These are phyloP conservation scores for Ellobius talpinus DNA, from an alignment of 2,113 vertebrate species.

Conservation along the genomic window DNA sequence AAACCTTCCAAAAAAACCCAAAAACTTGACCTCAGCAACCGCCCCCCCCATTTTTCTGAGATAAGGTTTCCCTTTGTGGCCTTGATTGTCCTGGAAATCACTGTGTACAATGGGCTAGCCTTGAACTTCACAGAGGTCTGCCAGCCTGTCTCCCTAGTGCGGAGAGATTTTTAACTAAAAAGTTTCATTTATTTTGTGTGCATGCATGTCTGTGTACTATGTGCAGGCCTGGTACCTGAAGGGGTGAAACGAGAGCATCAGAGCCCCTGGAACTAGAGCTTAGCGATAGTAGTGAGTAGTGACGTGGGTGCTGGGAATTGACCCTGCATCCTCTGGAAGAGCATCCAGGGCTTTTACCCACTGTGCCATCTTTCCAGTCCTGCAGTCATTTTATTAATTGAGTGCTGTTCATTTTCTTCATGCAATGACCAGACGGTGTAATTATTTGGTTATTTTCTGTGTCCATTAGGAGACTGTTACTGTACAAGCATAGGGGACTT, in stretches of 20 bases:
- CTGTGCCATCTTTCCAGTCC: background rate
- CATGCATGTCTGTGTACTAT: background rate
- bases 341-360: background rate
- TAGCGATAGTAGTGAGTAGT: background rate
- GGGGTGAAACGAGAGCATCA: background rate
- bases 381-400: background rate
- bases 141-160: background rate
- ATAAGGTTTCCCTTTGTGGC: background rate
- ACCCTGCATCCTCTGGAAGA: background rate
- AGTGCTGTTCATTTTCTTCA: constrained; percentile 7
- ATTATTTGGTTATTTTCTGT: constrained; percentile 20
- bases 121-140: background rate
- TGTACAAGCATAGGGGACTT: background rate
- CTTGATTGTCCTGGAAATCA: background rate
- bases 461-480: background rate
- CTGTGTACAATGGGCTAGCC: background rate
- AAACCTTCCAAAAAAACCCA: background rate
- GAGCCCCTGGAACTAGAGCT: background rate
- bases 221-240: background rate
- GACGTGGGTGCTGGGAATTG: background rate
- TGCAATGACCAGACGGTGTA: background rate
- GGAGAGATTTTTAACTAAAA: background rate
- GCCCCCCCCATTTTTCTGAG: no score
- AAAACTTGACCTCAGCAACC: background rate
- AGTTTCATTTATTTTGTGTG: background rate